These are phyloP conservation scores for Nettapus auritus DNA, from an alignment of 2,113 vertebrate species.

Conservation along the genomic window DNA sequence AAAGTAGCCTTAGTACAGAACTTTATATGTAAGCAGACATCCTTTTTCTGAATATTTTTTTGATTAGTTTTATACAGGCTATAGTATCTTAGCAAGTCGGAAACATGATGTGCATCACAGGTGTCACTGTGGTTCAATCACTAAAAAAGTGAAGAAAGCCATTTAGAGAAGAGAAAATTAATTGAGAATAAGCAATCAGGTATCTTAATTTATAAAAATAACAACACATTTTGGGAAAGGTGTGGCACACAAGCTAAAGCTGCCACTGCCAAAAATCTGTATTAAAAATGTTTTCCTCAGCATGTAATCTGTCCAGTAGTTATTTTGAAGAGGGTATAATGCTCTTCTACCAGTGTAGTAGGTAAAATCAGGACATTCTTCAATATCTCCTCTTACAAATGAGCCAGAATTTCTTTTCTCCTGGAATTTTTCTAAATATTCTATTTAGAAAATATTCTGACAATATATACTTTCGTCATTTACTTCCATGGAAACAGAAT, in stretches of 20 bases:
- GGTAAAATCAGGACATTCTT: not conserved
- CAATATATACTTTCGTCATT: not conserved
- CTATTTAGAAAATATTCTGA: not conserved
- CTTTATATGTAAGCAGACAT: not conserved
- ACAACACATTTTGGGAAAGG: not conserved
- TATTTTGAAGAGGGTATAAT: not conserved
- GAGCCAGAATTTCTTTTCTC: not conserved
- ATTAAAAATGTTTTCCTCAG: not conserved
- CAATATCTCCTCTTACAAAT: not conserved
- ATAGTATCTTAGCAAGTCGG: not conserved
- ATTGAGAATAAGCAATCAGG: not conserved
- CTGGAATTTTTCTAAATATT: not conserved
- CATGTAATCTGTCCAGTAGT: rapidly evolving
- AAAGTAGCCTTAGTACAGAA: not conserved
- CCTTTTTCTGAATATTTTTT: not conserved
- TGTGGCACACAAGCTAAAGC: not conserved
- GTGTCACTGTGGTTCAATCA: not conserved
- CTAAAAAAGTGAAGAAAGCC: not conserved
- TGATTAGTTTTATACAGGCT: not conserved
- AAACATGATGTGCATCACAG: not conserved
- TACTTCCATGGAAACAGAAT: not conserved
- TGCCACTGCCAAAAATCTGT: not conserved
- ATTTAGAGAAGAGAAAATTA: not conserved
- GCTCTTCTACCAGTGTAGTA: not conserved
- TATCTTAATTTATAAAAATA: not conserved